Evolutionary conservation across 2,888 invertebrate species (phyloP).

Genomic region (Choristoneura rosaceana): DNA sequence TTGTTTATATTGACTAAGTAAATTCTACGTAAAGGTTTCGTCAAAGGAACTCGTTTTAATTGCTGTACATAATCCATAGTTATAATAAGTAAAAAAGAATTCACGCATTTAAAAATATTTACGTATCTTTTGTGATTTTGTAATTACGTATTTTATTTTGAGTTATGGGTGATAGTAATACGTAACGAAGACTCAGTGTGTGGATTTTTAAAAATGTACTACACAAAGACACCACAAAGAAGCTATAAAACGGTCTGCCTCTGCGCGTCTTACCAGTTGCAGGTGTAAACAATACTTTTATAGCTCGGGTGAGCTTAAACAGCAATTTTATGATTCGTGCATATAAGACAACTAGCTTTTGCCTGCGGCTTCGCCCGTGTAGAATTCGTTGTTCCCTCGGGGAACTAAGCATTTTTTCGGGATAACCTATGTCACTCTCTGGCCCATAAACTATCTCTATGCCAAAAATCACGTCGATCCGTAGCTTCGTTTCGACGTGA

Average conservation of each 20-base stretch:
- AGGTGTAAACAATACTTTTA: slow-evolving; percentile 36
- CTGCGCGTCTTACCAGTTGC: slow-evolving; percentile 17
- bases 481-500: too few relatives aligned
- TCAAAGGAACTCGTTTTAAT: slow-evolving; percentile 33
- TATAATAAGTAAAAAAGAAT: slow-evolving; percentile 9
- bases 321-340: slow-evolving; percentile 23
- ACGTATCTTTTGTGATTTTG: not conserved
- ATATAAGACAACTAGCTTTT: slow-evolving; percentile 31
- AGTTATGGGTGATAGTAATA: too few relatives aligned
- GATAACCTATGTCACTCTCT: too few relatives aligned
- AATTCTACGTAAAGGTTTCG: slow-evolving; percentile 27
- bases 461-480: too few relatives aligned
- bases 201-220: not conserved
- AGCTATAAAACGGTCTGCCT: slow-evolving; percentile 19
- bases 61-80: slow-evolving; percentile 11
- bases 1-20: slow-evolving; percentile 39
- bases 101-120: not conserved
- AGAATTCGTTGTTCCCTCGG: too few relatives aligned
- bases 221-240: slow-evolving; percentile 12
- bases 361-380: too few relatives aligned
- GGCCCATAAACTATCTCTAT: too few relatives aligned
- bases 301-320: slow-evolving; percentile 8
- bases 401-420: too few relatives aligned
- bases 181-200: not conserved
- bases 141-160: not conserved